Percentiles rank a stretch among this genome's conserved stretches.
These are phyloP conservation scores for Amiota minor DNA, from an alignment of 2,888 invertebrate species.

Conservation along the genomic window DNA sequence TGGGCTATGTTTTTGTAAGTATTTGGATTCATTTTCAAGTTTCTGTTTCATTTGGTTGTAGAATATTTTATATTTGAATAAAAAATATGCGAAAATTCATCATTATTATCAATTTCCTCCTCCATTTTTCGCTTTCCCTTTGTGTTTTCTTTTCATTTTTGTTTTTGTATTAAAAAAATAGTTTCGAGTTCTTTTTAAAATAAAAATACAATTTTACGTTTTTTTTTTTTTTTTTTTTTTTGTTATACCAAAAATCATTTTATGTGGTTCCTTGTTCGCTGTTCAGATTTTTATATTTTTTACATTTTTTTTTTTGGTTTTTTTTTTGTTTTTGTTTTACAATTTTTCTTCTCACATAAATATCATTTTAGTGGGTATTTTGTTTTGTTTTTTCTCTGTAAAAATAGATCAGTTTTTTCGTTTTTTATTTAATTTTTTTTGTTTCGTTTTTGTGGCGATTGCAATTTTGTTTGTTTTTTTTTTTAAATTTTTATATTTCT, in stretches of 20 bases:
- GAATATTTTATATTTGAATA: slow-evolving; percentile 60
- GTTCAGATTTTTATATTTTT: slow-evolving; percentile 39
- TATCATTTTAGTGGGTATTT: slow-evolving; percentile 16
- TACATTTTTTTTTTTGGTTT: slow-evolving; percentile 45
- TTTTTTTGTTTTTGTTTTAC: slow-evolving; percentile 55
- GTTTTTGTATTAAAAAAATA: slow-evolving; percentile 31
- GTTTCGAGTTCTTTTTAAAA: not conserved
- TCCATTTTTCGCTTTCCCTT: slow-evolving; percentile 35
- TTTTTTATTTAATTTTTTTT: slow-evolving; percentile 51
- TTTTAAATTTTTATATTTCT: slow-evolving; percentile 37
- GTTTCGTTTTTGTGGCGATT: slow-evolving; percentile 51
- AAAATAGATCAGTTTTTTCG: slow-evolving; percentile 64
- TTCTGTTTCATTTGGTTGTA: not conserved
- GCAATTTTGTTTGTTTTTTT: slow-evolving; percentile 33
- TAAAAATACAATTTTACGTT: not conserved
- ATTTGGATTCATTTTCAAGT: slow-evolving; percentile 38
- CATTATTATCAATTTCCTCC: slow-evolving; percentile 22
- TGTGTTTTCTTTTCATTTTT: slow-evolving; percentile 32
- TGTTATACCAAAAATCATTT: slow-evolving; percentile 47
- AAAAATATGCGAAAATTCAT: slow-evolving; percentile 59
- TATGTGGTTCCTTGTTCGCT: slow-evolving; percentile 58
- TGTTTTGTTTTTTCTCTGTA: slow-evolving; percentile 55
- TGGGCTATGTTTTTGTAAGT: slow-evolving; percentile 44
- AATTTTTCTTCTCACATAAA: slow-evolving; percentile 45
- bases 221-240: slow-evolving; percentile 37